These are phyloP conservation scores for Chlamydotis undulata DNA, from an alignment of 2,113 vertebrate genomes.

Conservation along the genomic window DNA sequence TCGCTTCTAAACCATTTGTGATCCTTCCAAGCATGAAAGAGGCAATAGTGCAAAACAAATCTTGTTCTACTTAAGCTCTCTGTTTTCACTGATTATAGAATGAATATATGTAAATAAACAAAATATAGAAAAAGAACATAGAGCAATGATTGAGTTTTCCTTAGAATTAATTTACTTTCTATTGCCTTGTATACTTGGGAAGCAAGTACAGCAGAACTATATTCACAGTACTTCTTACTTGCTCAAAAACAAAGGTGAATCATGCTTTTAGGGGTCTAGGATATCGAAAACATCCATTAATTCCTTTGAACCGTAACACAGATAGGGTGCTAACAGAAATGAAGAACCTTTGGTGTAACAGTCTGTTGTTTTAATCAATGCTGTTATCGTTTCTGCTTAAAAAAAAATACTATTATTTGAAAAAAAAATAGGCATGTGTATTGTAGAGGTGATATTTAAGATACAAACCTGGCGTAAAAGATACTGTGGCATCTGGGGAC, in stretches of 20 bases:
- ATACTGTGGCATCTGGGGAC: background rate
- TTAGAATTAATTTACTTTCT: background rate
- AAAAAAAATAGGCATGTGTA: background rate
- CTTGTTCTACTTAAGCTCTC: background rate
- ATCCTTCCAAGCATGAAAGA: background rate
- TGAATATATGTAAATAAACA: background rate
- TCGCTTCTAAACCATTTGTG: background rate
- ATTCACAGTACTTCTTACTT: background rate
- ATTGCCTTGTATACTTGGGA: background rate
- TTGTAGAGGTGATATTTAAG: background rate
- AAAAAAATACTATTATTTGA: background rate
- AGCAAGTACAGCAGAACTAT: background rate
- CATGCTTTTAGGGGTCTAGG: background rate
- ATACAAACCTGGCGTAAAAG: background rate
- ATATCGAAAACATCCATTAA: background rate
- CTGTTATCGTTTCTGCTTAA: background rate
- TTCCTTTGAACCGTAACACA: background rate
- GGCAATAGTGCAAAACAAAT: background rate
- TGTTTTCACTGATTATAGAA: background rate
- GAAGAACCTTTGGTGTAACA: background rate
- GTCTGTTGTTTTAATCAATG: background rate
- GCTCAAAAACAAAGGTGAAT: background rate
- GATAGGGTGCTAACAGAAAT: background rate
- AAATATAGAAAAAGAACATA: background rate
- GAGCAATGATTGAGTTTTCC: background rate